Evolutionary conservation across 2,113 vertebrate species (phyloP).

Genomic region (Tringa solitaria): DNA sequence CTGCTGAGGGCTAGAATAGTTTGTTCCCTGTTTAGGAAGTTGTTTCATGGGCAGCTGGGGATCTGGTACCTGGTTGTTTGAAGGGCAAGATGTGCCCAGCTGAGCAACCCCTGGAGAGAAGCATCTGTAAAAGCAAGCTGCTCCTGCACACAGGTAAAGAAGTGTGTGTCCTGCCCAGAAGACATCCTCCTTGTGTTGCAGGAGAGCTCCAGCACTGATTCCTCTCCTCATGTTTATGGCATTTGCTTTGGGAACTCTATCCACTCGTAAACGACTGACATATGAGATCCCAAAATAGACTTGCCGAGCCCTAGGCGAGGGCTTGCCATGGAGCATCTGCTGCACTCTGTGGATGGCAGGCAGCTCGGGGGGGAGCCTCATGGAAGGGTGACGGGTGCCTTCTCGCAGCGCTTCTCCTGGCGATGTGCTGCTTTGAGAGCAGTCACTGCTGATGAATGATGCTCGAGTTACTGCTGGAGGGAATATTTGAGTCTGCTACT

Average conservation of each 20-base stretch:
- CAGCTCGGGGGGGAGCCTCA: neutral
- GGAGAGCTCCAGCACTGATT: neutral
- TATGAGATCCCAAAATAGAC: neutral
- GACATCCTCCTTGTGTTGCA: neutral
- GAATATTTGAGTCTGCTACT: neutral
- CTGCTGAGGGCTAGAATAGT: neutral
- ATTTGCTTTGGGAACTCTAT: neutral
- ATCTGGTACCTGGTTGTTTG: neutral
- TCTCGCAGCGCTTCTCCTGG: neutral
- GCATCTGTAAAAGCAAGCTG: neutral
- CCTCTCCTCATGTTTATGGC: neutral
- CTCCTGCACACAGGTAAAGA: accelerated
- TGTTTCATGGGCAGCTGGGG: neutral
- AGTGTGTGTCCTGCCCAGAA: neutral
- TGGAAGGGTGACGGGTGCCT: neutral
- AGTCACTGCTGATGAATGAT: accelerated
- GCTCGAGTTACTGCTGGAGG: neutral
- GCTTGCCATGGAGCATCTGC: neutral
- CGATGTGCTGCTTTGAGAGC: accelerated
- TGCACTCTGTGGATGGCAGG: neutral
- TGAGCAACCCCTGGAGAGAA: neutral
- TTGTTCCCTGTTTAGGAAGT: neutral
- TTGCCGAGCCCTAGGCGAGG: accelerated
- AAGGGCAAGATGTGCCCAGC: neutral
- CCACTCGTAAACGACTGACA: neutral